These are phyloP conservation scores for Drosophila melanica DNA, from an alignment of 1,140 invertebrate genomes.

Conservation along the genomic window DNA sequence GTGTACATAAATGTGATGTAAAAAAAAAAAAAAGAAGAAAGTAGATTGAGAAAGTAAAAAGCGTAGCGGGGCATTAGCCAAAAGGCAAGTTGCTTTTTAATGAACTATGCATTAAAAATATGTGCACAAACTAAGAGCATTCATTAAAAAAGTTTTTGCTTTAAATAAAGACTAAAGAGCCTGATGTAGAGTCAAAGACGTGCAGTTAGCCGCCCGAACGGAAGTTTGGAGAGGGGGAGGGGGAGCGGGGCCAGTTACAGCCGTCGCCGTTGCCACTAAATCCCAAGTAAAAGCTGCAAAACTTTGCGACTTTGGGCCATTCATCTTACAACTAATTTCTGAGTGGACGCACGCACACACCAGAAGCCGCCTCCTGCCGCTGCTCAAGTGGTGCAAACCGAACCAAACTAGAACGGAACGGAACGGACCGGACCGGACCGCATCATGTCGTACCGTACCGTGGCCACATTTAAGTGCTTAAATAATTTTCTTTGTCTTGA, in stretches of 20 bases:
- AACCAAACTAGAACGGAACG: background rate
- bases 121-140: constrained; percentile 79
- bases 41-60: constrained; percentile 36
- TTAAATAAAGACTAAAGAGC: constrained; percentile 62
- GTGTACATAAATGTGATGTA: constrained; percentile 57
- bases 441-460: background rate
- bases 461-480: constrained; percentile 72
- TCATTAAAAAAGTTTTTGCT: constrained; percentile 80
- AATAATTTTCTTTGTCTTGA: constrained; percentile 77
- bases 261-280: constrained; percentile 58
- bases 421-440: background rate
- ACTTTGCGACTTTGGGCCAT: constrained; percentile 78
- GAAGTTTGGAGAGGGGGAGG: background rate
- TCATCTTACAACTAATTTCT: constrained; percentile 81
- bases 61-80: constrained; percentile 32
- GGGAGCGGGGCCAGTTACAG: constrained; percentile 37
- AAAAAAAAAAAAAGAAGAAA: background rate
- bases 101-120: constrained; percentile 80
- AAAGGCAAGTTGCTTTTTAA: constrained; percentile 72
- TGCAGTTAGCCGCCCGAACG: background rate
- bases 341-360: constrained; percentile 75
- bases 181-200: constrained; percentile 44
- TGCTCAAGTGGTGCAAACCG: constrained; percentile 14
- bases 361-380: background rate
- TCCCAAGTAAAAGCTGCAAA: constrained; percentile 77